phyloP scores from a whole-genome alignment of 2,113 vertebrate genomes.

The Lagopus leucura region DNA sequence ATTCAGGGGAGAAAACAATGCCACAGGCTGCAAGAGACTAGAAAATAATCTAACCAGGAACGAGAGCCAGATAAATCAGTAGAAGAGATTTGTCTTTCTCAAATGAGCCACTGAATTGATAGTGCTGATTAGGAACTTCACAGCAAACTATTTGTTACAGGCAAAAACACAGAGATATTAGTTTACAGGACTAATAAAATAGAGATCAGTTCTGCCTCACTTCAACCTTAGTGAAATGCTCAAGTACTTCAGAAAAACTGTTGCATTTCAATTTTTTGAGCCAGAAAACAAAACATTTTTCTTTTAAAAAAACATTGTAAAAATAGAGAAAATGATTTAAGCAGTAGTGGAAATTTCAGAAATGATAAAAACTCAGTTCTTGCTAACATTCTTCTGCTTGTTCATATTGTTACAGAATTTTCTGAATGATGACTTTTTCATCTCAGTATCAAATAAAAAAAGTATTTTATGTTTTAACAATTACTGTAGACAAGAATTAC shows the following conservation, averaged over 20 bases:
- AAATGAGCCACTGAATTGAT: not conserved
- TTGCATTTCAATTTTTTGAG: not conserved
- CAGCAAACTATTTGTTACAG: not conserved
- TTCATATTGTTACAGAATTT: not conserved
- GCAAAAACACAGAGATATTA: not conserved
- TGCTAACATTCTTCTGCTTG: not conserved
- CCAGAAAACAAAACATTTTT: not conserved
- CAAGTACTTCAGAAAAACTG: not conserved
- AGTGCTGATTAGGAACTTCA: not conserved
- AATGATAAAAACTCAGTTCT: fast-evolving
- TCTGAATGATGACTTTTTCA: not conserved
- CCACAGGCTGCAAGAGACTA: not conserved
- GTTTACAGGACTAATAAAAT: not conserved
- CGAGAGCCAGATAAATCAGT: not conserved
- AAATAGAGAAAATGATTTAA: not conserved
- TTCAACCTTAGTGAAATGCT: not conserved
- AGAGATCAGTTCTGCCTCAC: not conserved
- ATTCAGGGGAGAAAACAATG: not conserved
- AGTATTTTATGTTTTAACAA: not conserved
- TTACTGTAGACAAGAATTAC: not conserved
- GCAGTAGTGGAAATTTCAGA: not conserved
- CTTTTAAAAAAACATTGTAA: not conserved
- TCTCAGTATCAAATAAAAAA: not conserved
- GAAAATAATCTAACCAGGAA: not conserved
- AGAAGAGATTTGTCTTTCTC: not conserved